A percentile compares a stretch with the other conserved stretches of the same genome.
phyloP scores from a whole-genome alignment of 2,113 vertebrate genomes.

The Eptesicus fuscus region DNA sequence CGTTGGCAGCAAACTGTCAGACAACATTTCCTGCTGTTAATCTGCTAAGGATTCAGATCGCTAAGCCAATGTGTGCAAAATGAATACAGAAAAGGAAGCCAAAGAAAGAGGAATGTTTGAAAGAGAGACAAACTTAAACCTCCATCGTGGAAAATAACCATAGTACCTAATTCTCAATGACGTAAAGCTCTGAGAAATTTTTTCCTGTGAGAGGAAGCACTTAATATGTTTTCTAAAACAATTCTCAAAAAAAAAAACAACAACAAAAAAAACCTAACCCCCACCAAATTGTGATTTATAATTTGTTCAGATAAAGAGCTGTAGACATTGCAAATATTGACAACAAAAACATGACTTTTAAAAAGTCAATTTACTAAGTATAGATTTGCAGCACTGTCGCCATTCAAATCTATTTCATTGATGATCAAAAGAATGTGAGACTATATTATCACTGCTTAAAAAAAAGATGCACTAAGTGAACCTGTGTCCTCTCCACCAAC shows the following conservation, averaged over 20 bases:
- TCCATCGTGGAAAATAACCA: neutral
- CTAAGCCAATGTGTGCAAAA: neutral
- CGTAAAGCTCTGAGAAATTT: neutral
- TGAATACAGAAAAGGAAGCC: conserved; percentile 4
- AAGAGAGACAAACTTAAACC: neutral
- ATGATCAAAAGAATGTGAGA: neutral
- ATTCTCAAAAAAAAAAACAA: neutral
- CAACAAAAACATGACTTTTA: neutral
- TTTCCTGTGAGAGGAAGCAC: neutral
- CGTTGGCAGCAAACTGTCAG: neutral
- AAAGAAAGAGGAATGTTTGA: neutral
- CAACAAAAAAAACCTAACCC: neutral
- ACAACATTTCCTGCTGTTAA: conserved; percentile 61
- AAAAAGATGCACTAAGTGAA: neutral
- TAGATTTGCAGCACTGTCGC: neutral
- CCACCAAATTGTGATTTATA: neutral
- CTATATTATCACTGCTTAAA: neutral
- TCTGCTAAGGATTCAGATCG: conserved; percentile 29
- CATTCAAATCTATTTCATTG: neutral
- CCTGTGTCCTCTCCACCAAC: neutral
- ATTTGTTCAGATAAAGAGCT: conserved; percentile 31
- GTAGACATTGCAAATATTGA: neutral
- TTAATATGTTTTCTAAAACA: neutral
- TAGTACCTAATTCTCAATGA: neutral
- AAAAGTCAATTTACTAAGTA: neutral